These are phyloP conservation scores for Pipra filicauda DNA, from an alignment of 2,113 vertebrate genomes.

Conservation along the genomic window DNA sequence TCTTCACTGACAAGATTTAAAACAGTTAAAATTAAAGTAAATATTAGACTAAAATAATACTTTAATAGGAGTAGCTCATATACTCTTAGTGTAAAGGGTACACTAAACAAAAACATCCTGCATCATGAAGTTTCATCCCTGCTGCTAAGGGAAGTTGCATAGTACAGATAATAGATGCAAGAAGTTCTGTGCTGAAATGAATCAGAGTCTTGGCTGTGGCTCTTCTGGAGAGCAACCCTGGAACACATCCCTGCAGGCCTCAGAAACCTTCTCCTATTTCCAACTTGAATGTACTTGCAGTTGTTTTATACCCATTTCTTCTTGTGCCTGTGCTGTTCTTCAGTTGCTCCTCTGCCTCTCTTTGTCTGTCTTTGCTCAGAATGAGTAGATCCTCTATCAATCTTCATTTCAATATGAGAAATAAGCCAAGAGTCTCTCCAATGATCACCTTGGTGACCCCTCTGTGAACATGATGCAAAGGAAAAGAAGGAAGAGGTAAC, in stretches of 20 bases:
- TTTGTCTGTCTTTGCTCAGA: background rate
- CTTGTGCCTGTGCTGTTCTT: background rate
- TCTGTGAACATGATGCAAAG: background rate
- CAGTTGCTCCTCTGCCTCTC: background rate
- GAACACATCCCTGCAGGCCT: background rate
- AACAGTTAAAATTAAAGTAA: background rate
- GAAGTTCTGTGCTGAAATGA: background rate
- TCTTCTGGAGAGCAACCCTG: background rate
- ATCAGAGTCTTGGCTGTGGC: background rate
- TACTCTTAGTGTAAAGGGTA: background rate
- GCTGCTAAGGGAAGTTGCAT: conserved; percentile 19
- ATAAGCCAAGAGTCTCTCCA: background rate
- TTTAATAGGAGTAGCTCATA: background rate
- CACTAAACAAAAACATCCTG: background rate
- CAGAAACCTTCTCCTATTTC: background rate
- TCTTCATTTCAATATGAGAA: accelerated
- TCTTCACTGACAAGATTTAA: background rate
- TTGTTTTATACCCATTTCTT: background rate
- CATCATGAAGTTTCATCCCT: background rate
- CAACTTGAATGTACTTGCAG: background rate
- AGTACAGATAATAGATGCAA: background rate
- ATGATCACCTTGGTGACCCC: background rate
- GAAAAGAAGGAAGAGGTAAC: background rate
- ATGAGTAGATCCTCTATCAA: background rate
- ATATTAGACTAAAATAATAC: background rate